phyloP scores from a whole-genome alignment of 1,140 invertebrate species.

The Mycetomoellerius zeteki region DNA sequence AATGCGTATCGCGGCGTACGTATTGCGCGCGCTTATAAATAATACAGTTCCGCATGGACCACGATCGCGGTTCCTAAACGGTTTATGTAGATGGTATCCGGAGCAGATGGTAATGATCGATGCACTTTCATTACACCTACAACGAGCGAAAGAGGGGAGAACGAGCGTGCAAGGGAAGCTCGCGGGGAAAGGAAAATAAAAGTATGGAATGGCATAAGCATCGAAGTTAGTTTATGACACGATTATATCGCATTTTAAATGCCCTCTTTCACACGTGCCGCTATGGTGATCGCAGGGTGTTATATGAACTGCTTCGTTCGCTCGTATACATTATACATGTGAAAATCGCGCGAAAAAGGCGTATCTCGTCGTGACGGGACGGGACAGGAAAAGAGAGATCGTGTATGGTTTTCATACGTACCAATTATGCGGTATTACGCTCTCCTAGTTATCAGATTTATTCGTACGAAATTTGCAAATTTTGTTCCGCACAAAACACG shows the following conservation, averaged over 20 bases:
- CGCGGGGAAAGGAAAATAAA: not conserved
- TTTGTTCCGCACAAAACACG: slow-evolving; percentile 22
- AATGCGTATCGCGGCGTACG: slow-evolving; percentile 71
- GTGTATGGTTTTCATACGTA: slow-evolving; percentile 18
- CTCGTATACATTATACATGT: slow-evolving; percentile 25
- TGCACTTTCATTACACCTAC: slow-evolving; percentile 60
- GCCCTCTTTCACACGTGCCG: slow-evolving; percentile 45
- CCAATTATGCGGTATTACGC: slow-evolving; percentile 52
- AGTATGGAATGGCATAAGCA: not conserved
- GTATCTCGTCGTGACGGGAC: not conserved
- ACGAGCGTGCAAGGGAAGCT: not conserved
- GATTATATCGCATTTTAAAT: slow-evolving; percentile 70
- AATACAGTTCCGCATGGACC: slow-evolving; percentile 57
- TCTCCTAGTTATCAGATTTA: slow-evolving; percentile 57
- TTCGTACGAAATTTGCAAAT: slow-evolving; percentile 33
- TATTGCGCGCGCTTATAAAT: slow-evolving; percentile 70
- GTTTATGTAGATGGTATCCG: slow-evolving; percentile 56
- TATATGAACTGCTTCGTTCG: slow-evolving; percentile 7
- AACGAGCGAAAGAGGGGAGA: not conserved
- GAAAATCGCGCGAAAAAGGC: slow-evolving; percentile 46
- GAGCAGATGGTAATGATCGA: slow-evolving; percentile 53
- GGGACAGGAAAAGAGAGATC: not conserved
- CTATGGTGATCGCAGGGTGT: not conserved
- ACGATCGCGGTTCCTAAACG: slow-evolving; percentile 54
- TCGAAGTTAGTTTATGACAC: slow-evolving; percentile 42